Percentiles rank a stretch among this genome's conserved stretches.
Evolutionary conservation across 2,113 vertebrate genomes (phyloP).

Genomic region (Arvicanthis niloticus): DNA sequence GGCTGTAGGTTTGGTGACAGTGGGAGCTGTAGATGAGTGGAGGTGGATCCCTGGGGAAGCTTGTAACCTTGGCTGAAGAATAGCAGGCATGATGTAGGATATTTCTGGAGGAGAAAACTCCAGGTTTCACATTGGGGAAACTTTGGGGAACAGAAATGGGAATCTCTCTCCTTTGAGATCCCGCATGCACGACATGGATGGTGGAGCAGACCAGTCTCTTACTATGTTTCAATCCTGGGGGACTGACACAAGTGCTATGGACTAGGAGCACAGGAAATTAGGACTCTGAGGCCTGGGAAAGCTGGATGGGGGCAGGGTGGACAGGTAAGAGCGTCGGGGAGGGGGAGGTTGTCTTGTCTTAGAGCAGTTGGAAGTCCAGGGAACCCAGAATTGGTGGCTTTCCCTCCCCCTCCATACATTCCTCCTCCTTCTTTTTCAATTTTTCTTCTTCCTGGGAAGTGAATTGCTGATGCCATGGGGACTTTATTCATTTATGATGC

Average conservation of each 20-base stretch:
- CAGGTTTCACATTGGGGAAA: background rate
- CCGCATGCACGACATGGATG: background rate
- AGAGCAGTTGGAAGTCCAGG: background rate
- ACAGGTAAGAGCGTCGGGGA: slow-evolving; percentile 9
- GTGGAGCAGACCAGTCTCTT: background rate
- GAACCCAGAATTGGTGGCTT: slow-evolving; percentile 62
- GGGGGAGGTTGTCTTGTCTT: background rate
- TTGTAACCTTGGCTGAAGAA: background rate
- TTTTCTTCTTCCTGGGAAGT: slow-evolving; percentile 71
- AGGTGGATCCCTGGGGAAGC: no score
- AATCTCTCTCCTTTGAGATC: background rate
- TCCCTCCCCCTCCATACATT: slow-evolving; percentile 73
- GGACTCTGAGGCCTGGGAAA: background rate
- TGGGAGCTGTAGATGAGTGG: no score
- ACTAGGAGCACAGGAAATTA: background rate
- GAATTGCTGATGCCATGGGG: slow-evolving; percentile 76
- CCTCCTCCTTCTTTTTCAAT: slow-evolving; percentile 12
- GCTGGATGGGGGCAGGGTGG: background rate
- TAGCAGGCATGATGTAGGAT: background rate
- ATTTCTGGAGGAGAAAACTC: background rate
- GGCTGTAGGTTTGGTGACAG: background rate
- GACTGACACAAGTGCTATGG: background rate
- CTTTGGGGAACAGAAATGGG: slow-evolving; percentile 5
- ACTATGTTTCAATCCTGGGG: background rate
- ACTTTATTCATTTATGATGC: slow-evolving; percentile 81